Conservation (phyloP, 2,113 vertebrate species). For the Brienomyrus longianalis region DNA sequence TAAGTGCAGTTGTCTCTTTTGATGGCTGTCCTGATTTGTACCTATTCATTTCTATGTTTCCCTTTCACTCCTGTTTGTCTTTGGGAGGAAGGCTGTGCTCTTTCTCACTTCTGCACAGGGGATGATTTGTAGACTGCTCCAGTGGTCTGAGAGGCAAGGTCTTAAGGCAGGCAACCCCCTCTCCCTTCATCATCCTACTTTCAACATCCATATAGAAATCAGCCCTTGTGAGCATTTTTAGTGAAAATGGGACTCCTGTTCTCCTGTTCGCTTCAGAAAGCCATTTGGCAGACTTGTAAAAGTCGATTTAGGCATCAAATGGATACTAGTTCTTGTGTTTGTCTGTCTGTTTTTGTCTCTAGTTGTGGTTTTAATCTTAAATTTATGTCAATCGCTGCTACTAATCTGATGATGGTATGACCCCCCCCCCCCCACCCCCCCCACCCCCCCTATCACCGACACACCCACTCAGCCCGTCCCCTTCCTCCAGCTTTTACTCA, state of each 20-base stretch:
- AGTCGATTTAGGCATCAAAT: background rate
- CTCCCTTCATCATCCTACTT: background rate
- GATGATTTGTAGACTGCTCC: background rate
- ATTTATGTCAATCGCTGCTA: background rate
- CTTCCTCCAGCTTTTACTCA: no score
- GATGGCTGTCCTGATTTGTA: conserved; percentile 24
- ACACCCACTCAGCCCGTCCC: no score
- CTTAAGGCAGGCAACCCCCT: background rate
- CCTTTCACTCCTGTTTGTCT: conserved; percentile 9
- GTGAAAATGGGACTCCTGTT: background rate
- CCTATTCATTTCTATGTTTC: conserved; percentile 31
- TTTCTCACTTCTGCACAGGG: background rate
- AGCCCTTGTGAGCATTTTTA: background rate
- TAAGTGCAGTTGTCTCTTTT: conserved; percentile 23
- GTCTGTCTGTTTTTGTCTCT: background rate
- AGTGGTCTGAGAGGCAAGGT: background rate
- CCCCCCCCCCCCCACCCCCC: background rate
- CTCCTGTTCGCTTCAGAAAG: background rate
- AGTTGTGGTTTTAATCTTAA: conserved; percentile 13
- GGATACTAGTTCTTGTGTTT: background rate
- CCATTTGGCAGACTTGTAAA: conserved; percentile 4
- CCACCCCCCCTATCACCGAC: no score
- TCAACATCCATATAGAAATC: background rate
- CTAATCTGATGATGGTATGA: background rate
- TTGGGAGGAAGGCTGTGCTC: background rate